These are phyloP conservation scores for Psilopogon haemacephalus DNA, from an alignment of 2,113 vertebrate species.

Conservation along the genomic window DNA sequence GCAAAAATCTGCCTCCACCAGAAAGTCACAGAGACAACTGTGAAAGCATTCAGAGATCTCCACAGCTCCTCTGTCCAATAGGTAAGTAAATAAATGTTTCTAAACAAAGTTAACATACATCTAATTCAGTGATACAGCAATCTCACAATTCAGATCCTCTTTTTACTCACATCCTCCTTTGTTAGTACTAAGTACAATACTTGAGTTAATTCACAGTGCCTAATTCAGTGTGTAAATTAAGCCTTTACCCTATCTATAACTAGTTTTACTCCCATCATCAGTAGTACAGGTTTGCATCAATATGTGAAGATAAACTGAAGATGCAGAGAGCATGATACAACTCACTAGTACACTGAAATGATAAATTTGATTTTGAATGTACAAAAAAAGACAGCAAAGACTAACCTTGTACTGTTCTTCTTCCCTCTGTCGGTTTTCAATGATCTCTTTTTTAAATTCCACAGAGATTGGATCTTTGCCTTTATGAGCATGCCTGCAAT, in stretches of 20 bases:
- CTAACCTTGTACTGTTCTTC: constrained; percentile 80
- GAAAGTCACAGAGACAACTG: neutral
- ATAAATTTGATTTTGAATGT: neutral
- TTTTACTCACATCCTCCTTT: neutral
- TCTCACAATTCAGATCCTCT: neutral
- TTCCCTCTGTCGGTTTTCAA: constrained; percentile 73
- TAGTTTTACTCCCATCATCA: neutral
- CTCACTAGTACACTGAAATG: neutral
- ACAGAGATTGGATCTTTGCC: constrained; percentile 79
- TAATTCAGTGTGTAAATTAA: neutral
- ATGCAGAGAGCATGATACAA: neutral
- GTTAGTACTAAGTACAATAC: neutral
- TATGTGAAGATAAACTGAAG: neutral
- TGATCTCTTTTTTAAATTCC: constrained; percentile 70
- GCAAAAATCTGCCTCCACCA: neutral
- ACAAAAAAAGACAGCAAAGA: neutral
- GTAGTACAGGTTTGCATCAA: neutral
- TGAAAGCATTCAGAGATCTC: neutral
- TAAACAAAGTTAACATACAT: neutral
- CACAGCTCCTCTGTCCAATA: neutral
- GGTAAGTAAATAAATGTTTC: neutral
- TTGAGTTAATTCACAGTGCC: neutral
- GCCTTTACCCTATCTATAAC: neutral
- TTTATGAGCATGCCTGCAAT: constrained; percentile 81
- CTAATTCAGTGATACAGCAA: neutral